Conservation (phyloP, 92 coral and sea anemone species). For the Palythoa grandis region DNA sequence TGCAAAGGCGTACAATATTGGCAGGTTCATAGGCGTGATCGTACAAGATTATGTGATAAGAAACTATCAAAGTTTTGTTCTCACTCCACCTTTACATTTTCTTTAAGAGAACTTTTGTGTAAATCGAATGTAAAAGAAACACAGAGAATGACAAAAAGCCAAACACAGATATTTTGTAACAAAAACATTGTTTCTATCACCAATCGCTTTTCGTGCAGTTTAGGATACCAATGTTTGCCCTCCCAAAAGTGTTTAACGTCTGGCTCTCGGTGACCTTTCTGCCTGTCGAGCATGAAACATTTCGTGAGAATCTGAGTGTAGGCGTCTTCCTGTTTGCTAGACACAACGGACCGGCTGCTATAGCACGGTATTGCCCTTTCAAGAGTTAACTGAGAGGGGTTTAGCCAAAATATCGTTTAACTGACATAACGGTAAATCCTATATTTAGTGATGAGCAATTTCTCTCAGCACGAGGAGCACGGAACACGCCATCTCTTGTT, state of each 20-base stretch:
- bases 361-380: constrained; percentile 29
- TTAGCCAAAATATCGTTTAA: constrained; percentile 11
- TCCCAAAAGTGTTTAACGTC: constrained; percentile 8
- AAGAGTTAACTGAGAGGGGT: constrained; percentile 5
- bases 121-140: not conserved
- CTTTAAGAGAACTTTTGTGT: not conserved
- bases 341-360: constrained; percentile 45
- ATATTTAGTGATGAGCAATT: not conserved
- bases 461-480: not conserved
- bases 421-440: not conserved
- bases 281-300: constrained; percentile 28
- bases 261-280: constrained; percentile 35
- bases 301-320: constrained; percentile 13
- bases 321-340: constrained; percentile 34
- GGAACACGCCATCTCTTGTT: constrained; percentile 25
- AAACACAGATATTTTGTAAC: not conserved
- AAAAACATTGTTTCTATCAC: not conserved
- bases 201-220: constrained; percentile 12
- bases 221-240: not conserved
- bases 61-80: not conserved
- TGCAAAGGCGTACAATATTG: not conserved
- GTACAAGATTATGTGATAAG: not conserved
- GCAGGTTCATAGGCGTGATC: constrained; percentile 21
- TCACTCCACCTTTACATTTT: not conserved
- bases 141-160: not conserved